These are phyloP conservation scores for Pammene fasciana DNA, from an alignment of 2,888 invertebrate species.

Conservation along the genomic window DNA sequence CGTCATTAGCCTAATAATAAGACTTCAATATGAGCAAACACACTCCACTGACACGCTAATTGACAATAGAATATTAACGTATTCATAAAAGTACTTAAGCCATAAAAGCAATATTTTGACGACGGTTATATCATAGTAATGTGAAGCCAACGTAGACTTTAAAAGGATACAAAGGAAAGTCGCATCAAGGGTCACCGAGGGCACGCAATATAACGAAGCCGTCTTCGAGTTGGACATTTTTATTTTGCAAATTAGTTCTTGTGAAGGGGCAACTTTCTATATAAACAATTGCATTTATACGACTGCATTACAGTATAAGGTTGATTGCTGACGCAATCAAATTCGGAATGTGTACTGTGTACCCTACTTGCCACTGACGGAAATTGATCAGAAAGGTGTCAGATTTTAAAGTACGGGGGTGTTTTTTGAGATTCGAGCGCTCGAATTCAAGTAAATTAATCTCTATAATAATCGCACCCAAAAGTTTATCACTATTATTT, in stretches of 20 bases:
- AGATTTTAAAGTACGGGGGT: neutral
- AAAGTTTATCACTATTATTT: no score
- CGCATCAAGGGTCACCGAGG: constrained; percentile 34
- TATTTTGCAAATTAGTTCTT: constrained; percentile 38
- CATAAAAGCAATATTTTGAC: constrained; percentile 23
- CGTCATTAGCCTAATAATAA: constrained; percentile 30
- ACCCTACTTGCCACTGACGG: neutral
- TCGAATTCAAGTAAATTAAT: no score
- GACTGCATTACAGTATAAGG: constrained; percentile 28
- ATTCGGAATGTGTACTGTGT: no score
- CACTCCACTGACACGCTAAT: constrained; percentile 25
- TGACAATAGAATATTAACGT: constrained; percentile 31
- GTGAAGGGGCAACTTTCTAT: constrained; percentile 40
- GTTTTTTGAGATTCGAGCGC: no score
- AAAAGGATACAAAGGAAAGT: constrained; percentile 41
- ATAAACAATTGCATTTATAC: constrained; percentile 40
- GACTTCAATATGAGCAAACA: constrained; percentile 19
- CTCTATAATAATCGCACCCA: no score
- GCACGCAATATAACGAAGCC: constrained; percentile 32
- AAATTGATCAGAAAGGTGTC: neutral
- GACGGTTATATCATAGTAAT: constrained; percentile 26
- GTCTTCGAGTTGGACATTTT: constrained; percentile 33
- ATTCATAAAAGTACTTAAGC: constrained; percentile 22
- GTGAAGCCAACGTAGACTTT: constrained; percentile 16
- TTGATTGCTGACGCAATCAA: neutral